phyloP scores from a whole-genome alignment of 2,888 invertebrate species.

The Drosophila mayaguana region DNA sequence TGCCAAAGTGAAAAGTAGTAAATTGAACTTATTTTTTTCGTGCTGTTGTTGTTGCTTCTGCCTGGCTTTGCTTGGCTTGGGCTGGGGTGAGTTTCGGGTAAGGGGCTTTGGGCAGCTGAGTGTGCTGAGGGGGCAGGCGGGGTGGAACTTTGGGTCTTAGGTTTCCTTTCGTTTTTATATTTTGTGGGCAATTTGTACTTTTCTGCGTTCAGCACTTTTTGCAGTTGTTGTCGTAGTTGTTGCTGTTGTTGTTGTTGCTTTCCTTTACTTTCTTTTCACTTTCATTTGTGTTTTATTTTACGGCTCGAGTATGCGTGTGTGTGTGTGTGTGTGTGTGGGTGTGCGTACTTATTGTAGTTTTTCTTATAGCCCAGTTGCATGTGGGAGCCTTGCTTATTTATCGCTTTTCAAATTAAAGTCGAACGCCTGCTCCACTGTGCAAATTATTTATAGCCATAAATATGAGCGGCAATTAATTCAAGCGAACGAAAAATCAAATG shows the following conservation, averaged over 20 bases:
- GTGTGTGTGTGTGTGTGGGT: slow-evolving; percentile 13
- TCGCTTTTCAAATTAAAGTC: slow-evolving; percentile 81
- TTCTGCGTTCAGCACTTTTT: slow-evolving; percentile 81
- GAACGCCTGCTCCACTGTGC: slow-evolving; percentile 50
- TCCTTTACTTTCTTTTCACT: slow-evolving; percentile 78
- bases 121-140: neutral
- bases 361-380: slow-evolving; percentile 31
- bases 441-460: slow-evolving; percentile 75
- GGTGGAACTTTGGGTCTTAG: slow-evolving; percentile 14
- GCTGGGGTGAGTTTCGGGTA: slow-evolving; percentile 9
- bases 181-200: slow-evolving; percentile 82
- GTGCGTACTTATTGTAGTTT: slow-evolving; percentile 59
- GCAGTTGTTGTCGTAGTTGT: slow-evolving; percentile 48
- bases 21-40: slow-evolving; percentile 72
- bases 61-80: slow-evolving; percentile 43
- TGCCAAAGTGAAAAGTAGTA: slow-evolving; percentile 83
- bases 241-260: slow-evolving; percentile 37
- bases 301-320: slow-evolving; percentile 54
- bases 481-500: slow-evolving; percentile 34
- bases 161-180: slow-evolving; percentile 64
- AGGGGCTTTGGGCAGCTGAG: slow-evolving; percentile 1
- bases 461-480: slow-evolving; percentile 66
- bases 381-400: slow-evolving; percentile 71
- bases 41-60: slow-evolving; percentile 21
- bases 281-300: slow-evolving; percentile 74